These are phyloP conservation scores for Pseudorhombus dupliciocellatus DNA, from an alignment of 2,113 vertebrate species.

Conservation along the genomic window DNA sequence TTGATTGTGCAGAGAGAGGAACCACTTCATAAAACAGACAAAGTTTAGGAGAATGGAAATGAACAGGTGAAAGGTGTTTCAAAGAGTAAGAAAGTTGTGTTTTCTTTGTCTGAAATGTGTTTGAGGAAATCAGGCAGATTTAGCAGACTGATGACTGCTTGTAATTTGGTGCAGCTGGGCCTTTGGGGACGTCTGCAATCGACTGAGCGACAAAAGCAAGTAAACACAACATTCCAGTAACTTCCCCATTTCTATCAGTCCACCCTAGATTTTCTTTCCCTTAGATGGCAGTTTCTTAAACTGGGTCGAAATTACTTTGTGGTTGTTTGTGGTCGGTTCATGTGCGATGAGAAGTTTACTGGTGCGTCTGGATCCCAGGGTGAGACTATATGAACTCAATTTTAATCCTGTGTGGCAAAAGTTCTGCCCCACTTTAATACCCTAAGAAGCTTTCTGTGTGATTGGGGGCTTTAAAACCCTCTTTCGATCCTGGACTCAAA, in stretches of 20 bases:
- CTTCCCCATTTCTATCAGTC: neutral
- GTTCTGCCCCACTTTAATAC: slow-evolving; percentile 69
- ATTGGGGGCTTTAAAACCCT: slow-evolving; percentile 54
- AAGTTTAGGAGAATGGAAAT: neutral
- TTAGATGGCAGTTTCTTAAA: slow-evolving; percentile 12
- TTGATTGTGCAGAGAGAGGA: slow-evolving; percentile 10
- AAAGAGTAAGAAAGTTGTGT: too few relatives aligned
- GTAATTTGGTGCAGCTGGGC: too few relatives aligned
- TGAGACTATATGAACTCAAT: slow-evolving; percentile 60
- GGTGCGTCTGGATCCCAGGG: slow-evolving; percentile 32
- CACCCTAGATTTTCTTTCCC: slow-evolving; percentile 2
- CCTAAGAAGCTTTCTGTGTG: slow-evolving; percentile 66
- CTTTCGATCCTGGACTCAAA: slow-evolving; percentile 50
- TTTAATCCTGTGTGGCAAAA: slow-evolving; percentile 67
- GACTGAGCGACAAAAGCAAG: neutral
- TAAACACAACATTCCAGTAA: neutral
- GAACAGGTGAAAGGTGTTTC: neutral
- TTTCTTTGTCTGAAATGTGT: too few relatives aligned
- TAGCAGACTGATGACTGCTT: too few relatives aligned
- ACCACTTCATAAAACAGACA: neutral
- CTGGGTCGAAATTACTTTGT: slow-evolving; percentile 14
- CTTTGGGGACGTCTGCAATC: too few relatives aligned
- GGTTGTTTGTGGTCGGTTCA: slow-evolving; percentile 24
- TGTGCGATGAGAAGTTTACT: slow-evolving; percentile 20
- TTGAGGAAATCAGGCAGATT: too few relatives aligned